These are phyloP conservation scores for Toxostoma redivivum DNA, from an alignment of 2,113 vertebrate genomes.

Conservation along the genomic window DNA sequence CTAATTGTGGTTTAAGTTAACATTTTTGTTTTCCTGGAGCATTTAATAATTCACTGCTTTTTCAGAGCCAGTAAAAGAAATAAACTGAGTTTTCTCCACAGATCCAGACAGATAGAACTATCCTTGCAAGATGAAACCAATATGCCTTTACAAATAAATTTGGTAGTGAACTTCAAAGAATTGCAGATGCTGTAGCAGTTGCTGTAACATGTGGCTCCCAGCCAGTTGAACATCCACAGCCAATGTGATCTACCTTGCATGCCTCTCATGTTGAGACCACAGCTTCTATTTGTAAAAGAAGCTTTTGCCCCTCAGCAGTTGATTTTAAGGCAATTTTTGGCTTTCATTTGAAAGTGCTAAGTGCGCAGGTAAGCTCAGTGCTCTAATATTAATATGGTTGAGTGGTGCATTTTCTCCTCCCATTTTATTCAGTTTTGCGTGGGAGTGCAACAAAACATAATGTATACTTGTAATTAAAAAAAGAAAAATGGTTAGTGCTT, in stretches of 20 bases:
- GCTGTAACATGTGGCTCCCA: background rate
- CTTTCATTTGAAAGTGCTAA: background rate
- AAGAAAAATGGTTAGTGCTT: fast-evolving
- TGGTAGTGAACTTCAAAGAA: background rate
- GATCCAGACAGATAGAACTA: background rate
- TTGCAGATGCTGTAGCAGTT: background rate
- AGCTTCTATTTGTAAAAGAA: background rate
- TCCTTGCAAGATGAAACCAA: background rate
- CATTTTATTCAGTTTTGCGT: background rate
- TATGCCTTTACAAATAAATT: background rate
- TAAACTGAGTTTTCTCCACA: background rate
- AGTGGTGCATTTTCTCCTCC: background rate
- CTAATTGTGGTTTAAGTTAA: background rate
- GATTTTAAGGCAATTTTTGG: background rate
- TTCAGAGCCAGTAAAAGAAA: background rate
- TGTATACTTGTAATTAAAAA: background rate
- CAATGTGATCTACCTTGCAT: no score
- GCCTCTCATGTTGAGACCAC: background rate
- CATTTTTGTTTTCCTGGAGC: background rate
- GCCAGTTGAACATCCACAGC: no score
- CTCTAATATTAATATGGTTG: background rate
- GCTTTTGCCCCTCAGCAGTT: background rate
- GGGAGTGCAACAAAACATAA: background rate
- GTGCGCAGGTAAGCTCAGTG: background rate
- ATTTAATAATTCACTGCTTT: background rate